These are phyloP conservation scores for Salarias fasciatus DNA, from an alignment of 2,797 vertebrate genomes.

Conservation along the genomic window DNA sequence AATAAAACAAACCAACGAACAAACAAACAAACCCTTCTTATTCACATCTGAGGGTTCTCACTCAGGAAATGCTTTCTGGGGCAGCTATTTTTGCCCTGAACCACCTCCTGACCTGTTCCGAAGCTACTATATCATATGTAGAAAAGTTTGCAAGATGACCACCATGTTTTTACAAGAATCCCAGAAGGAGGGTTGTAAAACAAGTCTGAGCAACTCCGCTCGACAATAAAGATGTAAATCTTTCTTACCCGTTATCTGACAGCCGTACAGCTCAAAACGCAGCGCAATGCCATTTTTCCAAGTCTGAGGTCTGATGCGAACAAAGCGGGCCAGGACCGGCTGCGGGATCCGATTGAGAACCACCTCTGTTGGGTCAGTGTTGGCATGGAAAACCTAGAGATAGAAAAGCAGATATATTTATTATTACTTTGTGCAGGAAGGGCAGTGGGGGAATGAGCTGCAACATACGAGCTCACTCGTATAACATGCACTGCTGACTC, in stretches of 20 bases:
- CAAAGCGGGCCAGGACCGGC: conserved; percentile 92
- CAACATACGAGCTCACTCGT: no score
- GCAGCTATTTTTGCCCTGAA: conserved; percentile 30
- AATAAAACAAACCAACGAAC: no score
- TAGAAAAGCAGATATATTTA: conserved; percentile 14
- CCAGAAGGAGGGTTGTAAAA: conserved; percentile 12
- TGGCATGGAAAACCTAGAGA: conserved; percentile 92
- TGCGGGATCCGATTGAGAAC: conserved; percentile 94
- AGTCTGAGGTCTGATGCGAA: conserved; percentile 92
- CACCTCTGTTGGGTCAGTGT: conserved; percentile 91
- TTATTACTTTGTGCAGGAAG: conserved; percentile 1
- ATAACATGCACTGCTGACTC: no score
- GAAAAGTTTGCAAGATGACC: conserved; percentile 17
- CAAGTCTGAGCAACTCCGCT: no score
- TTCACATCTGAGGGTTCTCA: conserved; percentile 8
- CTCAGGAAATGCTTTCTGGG: conserved; percentile 27
- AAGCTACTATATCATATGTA: conserved; percentile 33
- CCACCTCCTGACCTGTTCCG: conserved; percentile 27
- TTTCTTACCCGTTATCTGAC: conserved; percentile 92
- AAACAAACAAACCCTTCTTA: neutral
- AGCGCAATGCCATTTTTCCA: conserved; percentile 95
- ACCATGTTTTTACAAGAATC: conserved; percentile 37
- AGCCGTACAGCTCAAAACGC: conserved; percentile 96
- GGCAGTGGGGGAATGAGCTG: no score
- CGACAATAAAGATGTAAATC: conserved; percentile 29